Evolutionary conservation across 2,797 vertebrate genomes (phyloP), one percentile per base, ranked within the genome.

Genomic region (Brachyrhaphis roseni): DNA sequence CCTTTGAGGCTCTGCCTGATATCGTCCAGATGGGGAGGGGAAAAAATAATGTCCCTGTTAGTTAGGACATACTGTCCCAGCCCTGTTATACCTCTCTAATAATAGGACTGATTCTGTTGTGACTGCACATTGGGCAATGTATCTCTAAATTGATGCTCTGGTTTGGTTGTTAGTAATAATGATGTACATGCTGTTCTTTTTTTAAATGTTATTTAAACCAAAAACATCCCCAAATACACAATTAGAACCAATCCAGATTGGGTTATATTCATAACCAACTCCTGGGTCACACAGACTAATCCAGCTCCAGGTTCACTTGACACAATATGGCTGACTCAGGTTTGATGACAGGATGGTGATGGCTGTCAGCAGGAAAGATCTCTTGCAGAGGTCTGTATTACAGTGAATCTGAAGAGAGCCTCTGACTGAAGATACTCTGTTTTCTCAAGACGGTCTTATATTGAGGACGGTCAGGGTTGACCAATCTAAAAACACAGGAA

Each of bases 401-500:
- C 47, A 49, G 47, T 18, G 5, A 18, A 7, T 49, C 47, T 20
- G 16, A 49, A 49, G 1, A 18, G 47, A 49, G 47, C 47, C 16
- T 49, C 47, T 49, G 16, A 20, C 47, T 49, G 47, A 49, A 49
- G 47, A 7, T 49, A 49, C 5, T 49, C 16, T 49, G 47, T 49
- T 49, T 20, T 49, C 18, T 49, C 5, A 20, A 49, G 16, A 20
- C 47, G 16, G 18, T 7, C 47, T 49, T 5, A 18, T 18, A 7
- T 20, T 20, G 47, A 49, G 47, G 47, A 20, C 18, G 16, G 5
- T 49, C 47, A 49, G 5, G 16, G 47, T 18, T 18, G 16, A 49
- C 20, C 66, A 76, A 28, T 70, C 71, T 79, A 78, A 62, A 47
- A 83, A 77, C 70, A 47, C 2, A 70, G 72, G 80, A 31, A 41